phyloP scores from a whole-genome alignment of 2,888 invertebrate species.

The Neoascia interrupta region DNA sequence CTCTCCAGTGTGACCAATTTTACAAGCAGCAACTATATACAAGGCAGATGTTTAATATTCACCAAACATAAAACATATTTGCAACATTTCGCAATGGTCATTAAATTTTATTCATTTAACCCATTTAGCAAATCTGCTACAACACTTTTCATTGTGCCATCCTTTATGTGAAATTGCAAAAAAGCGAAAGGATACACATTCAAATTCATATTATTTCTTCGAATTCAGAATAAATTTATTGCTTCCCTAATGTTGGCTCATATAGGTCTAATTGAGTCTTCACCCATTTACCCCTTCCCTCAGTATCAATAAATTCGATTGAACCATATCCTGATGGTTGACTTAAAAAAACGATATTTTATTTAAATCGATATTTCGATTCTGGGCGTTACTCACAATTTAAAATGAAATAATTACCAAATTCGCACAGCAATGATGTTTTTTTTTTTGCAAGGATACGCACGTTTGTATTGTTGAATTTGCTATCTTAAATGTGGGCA shows the following conservation, averaged over 20 bases:
- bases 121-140: conserved; percentile 47
- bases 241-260: conserved; percentile 61
- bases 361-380: conserved; percentile 61
- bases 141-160: conserved; percentile 33
- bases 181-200: conserved; percentile 30
- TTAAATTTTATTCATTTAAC: conserved; percentile 55
- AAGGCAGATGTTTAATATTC: conserved; percentile 50
- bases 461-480: too few relatives aligned
- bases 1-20: too few relatives aligned
- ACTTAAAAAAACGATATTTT: conserved; percentile 39
- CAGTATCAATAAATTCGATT: conserved; percentile 16
- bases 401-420: conserved; percentile 9
- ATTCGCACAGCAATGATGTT: background rate
- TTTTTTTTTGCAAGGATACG: conserved; percentile 26
- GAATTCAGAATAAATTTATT: conserved; percentile 56
- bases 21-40: too few relatives aligned
- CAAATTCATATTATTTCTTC: conserved; percentile 46
- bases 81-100: conserved; percentile 58
- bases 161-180: conserved; percentile 8
- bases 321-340: conserved; percentile 6
- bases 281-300: conserved; percentile 17
- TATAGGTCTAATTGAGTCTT: conserved; percentile 61
- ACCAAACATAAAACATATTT: conserved; percentile 36
- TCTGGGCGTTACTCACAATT: conserved; percentile 52
- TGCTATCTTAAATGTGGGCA: too few relatives aligned